Evolutionary conservation across 2,797 vertebrate species (phyloP).

Genomic region (Picus viridis): DNA sequence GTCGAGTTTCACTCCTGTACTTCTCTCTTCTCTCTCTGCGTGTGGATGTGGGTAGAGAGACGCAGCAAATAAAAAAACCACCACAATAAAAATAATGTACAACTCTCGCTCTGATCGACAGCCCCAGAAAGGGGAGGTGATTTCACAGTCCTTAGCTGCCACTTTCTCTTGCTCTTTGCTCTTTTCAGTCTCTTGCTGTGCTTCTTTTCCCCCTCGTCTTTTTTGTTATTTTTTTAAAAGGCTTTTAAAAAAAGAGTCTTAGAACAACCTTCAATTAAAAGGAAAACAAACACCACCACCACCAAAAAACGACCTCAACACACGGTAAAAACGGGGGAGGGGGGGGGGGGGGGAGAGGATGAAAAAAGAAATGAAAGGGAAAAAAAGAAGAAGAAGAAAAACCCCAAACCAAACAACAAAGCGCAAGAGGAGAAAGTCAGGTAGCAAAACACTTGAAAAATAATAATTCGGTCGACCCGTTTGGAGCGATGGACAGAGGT

Average conservation of each 20-base stretch:
- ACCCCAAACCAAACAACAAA: neutral
- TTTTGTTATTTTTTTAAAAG: neutral
- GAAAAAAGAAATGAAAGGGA: neutral
- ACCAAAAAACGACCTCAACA: neutral
- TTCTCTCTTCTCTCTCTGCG: constrained; percentile 15
- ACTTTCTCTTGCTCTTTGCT: constrained; percentile 62
- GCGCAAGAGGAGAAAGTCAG: neutral
- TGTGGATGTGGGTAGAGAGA: neutral
- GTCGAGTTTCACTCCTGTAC: constrained; percentile 70
- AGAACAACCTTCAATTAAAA: constrained; percentile 11
- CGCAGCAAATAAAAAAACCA: neutral
- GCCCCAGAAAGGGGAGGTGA: constrained; percentile 46
- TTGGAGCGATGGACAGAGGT: constrained; percentile 19
- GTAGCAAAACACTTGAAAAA: constrained; percentile 19
- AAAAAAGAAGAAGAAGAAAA: neutral
- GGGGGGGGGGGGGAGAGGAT: too few species aligned
- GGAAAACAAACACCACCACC: neutral
- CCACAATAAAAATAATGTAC: constrained; percentile 43
- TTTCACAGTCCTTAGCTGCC: constrained; percentile 64
- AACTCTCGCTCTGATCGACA: constrained; percentile 60
- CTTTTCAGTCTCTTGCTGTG: constrained; percentile 46
- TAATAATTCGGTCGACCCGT: constrained; percentile 17
- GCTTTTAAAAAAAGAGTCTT: constrained; percentile 2
- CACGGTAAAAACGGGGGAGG: too few species aligned
- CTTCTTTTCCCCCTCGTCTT: constrained; percentile 18